Conservation (phyloP, 2,113 vertebrate species). For the Sminthopsis crassicaudata region DNA sequence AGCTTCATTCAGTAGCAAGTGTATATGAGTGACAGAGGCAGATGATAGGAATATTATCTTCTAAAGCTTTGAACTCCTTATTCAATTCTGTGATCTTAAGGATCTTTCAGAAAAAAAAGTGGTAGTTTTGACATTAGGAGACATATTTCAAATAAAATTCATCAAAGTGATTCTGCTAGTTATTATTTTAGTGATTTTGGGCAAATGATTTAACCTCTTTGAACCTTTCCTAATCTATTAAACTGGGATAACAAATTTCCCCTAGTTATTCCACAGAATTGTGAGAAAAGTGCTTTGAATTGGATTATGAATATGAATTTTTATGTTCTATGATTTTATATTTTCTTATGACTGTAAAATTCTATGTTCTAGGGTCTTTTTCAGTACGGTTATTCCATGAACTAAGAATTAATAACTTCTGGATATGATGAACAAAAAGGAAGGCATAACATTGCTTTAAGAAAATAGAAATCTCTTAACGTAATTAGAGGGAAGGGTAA, state of each 20-base stretch:
- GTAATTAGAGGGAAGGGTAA: too few relatives aligned
- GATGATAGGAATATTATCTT: too few relatives aligned
- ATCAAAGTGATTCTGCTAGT: too few relatives aligned
- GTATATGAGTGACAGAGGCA: too few relatives aligned
- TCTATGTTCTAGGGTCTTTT: neutral
- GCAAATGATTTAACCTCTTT: neutral
- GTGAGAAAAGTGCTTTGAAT: neutral
- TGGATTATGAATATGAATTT: neutral
- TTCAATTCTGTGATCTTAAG: too few relatives aligned
- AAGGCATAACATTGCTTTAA: neutral
- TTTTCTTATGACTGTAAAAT: neutral
- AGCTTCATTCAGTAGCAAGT: too few relatives aligned
- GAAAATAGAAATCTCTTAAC: neutral
- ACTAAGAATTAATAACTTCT: neutral
- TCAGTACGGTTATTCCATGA: neutral
- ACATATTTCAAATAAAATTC: too few relatives aligned
- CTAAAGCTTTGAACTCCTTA: too few relatives aligned
- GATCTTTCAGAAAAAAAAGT: too few relatives aligned
- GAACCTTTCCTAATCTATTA: neutral
- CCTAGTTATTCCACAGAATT: neutral
- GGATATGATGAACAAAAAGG: neutral
- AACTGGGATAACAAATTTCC: neutral
- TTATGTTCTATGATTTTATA: neutral
- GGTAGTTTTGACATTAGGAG: too few relatives aligned
- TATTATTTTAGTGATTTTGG: too few relatives aligned